Evolutionary conservation across 2,113 vertebrate species (phyloP), one percentile per base, ranked within the genome.

Genomic region (Calidris pygmaea): DNA sequence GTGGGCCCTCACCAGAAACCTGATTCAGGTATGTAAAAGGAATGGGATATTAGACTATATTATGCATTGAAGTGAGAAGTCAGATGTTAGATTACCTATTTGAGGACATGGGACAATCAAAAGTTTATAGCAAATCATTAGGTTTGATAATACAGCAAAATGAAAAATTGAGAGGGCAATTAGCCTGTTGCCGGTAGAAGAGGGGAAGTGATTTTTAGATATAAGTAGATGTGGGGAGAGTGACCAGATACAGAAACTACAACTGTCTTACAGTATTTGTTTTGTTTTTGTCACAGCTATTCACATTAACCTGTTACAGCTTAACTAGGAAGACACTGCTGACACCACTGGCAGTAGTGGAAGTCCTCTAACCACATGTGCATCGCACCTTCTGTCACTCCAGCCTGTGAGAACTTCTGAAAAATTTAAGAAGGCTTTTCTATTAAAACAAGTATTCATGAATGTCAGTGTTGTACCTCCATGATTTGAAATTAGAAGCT

Each of bases 211-310:
- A 59, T 72, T 85, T 80, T 91, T 82, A 43, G 18, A 19, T 91
- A 6, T 21, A 62, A 70, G 32, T 22, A 37, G 9, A 52, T 72
- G 21, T 39, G 30, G 12, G 32, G 30, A 85, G 19, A 16, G 27
- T 59, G 23, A 82, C 9, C 43, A 65, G 52, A 43, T 43, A 17
- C 7, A 74, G 43, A 66, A 76, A 80, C 30, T 45, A 35, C 53
- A 92, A 10, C 26, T 60, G 9, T 59, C 45, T 85, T 63, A 67
- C 24, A 19, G 8, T 67, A 18, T 90, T 85, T 71, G 15, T 86
- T 70, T 35, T 86, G 11, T 95, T 95, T 95, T 79, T 89, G 65
- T 91, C 55, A 67, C 86, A 87, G 72, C 53, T 58, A 39, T 76
- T 93, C 13, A 1, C 24, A 30, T 80, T n/a, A 87, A 82, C 75